Evolutionary conservation across 2,888 invertebrate species (phyloP).

Genomic region (Meiosimyza decipiens): DNA sequence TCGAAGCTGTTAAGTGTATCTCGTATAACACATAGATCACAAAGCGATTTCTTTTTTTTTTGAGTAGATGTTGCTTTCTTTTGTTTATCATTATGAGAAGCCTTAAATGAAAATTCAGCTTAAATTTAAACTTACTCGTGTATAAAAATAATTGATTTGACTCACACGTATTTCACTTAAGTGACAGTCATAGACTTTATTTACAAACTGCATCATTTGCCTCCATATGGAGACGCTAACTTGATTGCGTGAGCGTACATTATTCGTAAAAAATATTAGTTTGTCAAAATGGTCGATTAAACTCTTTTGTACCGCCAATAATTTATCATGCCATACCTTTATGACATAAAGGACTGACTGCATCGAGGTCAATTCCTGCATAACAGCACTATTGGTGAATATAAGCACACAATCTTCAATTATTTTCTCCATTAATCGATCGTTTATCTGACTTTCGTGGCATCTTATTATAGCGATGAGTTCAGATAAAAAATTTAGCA

Average conservation of each 20-base stretch:
- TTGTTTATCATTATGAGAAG: slow-evolving; percentile 31
- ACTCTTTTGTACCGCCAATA: slow-evolving; percentile 43
- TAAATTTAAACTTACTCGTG: no score
- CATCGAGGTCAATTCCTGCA: slow-evolving; percentile 45
- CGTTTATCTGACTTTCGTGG: slow-evolving; percentile 34
- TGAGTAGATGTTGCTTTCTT: slow-evolving; percentile 11
- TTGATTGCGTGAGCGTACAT: slow-evolving; percentile 52
- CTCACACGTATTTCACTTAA: slow-evolving; percentile 57
- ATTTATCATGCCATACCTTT: slow-evolving; percentile 55
- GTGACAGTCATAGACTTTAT: slow-evolving; percentile 62
- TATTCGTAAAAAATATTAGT: slow-evolving; percentile 50
- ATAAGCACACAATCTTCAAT: slow-evolving; percentile 51
- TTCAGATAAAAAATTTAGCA: slow-evolving; percentile 45
- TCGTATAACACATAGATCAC: slow-evolving; percentile 68
- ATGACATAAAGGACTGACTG: slow-evolving; percentile 51
- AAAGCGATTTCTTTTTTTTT: slow-evolving; percentile 49
- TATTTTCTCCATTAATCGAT: slow-evolving; percentile 53
- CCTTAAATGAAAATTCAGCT: no score
- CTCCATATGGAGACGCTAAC: slow-evolving; percentile 43
- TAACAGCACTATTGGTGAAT: slow-evolving; percentile 42
- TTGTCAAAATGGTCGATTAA: slow-evolving; percentile 50
- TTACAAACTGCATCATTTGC: slow-evolving; percentile 53
- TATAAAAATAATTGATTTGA: no score
- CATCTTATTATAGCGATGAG: no score
- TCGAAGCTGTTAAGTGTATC: slow-evolving; percentile 68